Percentiles rank a stretch among this genome's conserved stretches.
Evolutionary conservation across 2,888 invertebrate species (phyloP).

Genomic region (Pomacea canaliculata): DNA sequence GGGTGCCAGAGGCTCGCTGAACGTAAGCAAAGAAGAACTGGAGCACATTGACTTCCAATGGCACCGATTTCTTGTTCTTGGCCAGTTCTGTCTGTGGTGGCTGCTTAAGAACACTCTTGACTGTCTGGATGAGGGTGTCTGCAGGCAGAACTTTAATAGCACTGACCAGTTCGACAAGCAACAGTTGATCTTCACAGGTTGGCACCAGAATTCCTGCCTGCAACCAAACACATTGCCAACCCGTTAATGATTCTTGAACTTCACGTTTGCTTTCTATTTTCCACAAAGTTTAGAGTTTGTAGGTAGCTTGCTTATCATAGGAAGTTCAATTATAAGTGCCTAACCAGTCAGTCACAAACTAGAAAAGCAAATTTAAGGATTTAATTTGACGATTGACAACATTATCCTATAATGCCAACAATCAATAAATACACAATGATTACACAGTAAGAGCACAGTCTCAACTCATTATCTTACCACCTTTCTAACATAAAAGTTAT

Average conservation of each 20-base stretch:
- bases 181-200: constrained; percentile 75
- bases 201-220: constrained; percentile 75
- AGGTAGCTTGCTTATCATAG: background rate
- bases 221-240: background rate
- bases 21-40: constrained; percentile 83
- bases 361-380: background rate
- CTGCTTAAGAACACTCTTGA: constrained; percentile 84
- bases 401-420: too few relatives aligned
- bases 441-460: too few relatives aligned
- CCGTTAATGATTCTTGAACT: background rate
- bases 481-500: too few relatives aligned
- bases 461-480: too few relatives aligned
- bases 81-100: constrained; percentile 72
- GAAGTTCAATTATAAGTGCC: background rate
- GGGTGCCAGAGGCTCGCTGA: constrained; percentile 76
- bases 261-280: too few relatives aligned
- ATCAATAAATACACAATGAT: too few relatives aligned
- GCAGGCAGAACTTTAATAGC: constrained; percentile 87
- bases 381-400: too few relatives aligned
- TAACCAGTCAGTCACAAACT: background rate
- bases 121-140: constrained; percentile 85
- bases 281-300: too few relatives aligned
- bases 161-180: constrained; percentile 83
- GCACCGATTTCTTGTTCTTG: constrained; percentile 65
- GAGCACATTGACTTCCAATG: constrained; percentile 83